These are phyloP conservation scores for Branchellion lobata DNA, from an alignment of 2,888 invertebrate species.

Conservation along the genomic window DNA sequence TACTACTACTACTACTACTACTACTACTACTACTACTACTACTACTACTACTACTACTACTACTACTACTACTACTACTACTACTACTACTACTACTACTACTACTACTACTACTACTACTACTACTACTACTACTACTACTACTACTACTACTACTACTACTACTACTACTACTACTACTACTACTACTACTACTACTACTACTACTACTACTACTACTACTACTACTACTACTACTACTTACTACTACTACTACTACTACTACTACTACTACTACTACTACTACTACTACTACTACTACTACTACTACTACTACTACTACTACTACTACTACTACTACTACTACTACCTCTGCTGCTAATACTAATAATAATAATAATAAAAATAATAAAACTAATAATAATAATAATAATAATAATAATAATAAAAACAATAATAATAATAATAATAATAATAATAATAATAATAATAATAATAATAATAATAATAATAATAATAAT, in stretches of 20 bases:
- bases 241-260: conserved; percentile 22
- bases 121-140: conserved; percentile 21
- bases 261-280: conserved; percentile 17
- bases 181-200: conserved; percentile 21
- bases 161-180: conserved; percentile 19
- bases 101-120: conserved; percentile 22
- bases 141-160: conserved; percentile 22
- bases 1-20: conserved; percentile 21
- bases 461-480: neutral
- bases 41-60: conserved; percentile 19
- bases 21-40: conserved; percentile 22
- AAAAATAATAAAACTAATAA: neutral
- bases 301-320: conserved; percentile 22
- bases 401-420: neutral
- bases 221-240: conserved; percentile 22
- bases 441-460: neutral
- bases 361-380: neutral
- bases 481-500: neutral
- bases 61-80: conserved; percentile 18
- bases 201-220: conserved; percentile 22
- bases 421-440: neutral
- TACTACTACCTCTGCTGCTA: conserved; percentile 6
- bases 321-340: conserved; percentile 22
- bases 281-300: conserved; percentile 6
- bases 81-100: conserved; percentile 22